phyloP scores from a whole-genome alignment of 2,888 invertebrate species.

The Sympetrum striolatum region DNA sequence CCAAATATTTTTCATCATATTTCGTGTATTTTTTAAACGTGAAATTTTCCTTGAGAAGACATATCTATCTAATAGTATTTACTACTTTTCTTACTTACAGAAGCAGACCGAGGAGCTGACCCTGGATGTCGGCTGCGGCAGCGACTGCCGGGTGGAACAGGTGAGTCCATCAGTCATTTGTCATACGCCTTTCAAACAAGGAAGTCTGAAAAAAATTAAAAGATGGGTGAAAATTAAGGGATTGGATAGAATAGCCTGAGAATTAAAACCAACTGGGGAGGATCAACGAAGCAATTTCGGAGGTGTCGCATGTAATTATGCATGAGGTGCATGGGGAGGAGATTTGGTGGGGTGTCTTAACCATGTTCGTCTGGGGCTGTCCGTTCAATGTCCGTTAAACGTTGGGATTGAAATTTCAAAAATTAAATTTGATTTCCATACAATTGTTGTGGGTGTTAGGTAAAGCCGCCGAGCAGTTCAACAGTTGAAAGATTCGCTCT shows the following conservation, averaged over 20 bases:
- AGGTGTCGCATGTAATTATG: neutral
- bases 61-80: neutral
- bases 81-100: slow-evolving; percentile 61
- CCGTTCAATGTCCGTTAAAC: neutral
- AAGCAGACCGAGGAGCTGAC: slow-evolving; percentile 72
- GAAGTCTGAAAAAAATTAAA: too few relatives aligned
- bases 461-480: too few relatives aligned
- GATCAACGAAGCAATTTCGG: neutral
- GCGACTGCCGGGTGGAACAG: slow-evolving; percentile 75
- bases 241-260: too few relatives aligned
- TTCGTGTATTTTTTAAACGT: too few relatives aligned
- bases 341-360: neutral
- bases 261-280: too few relatives aligned
- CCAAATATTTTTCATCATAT: too few relatives aligned
- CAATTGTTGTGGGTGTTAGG: too few relatives aligned
- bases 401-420: too few relatives aligned
- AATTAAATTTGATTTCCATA: too few relatives aligned
- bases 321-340: neutral
- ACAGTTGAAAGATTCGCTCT: too few relatives aligned
- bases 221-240: too few relatives aligned
- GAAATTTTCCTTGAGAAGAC: too few relatives aligned
- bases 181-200: neutral
- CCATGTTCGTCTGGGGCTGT: neutral
- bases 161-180: slow-evolving; percentile 59
- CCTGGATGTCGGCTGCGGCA: slow-evolving; percentile 73